These are phyloP conservation scores for Neotoxoptera formosana DNA, from an alignment of 1,140 invertebrate genomes.

Conservation along the genomic window DNA sequence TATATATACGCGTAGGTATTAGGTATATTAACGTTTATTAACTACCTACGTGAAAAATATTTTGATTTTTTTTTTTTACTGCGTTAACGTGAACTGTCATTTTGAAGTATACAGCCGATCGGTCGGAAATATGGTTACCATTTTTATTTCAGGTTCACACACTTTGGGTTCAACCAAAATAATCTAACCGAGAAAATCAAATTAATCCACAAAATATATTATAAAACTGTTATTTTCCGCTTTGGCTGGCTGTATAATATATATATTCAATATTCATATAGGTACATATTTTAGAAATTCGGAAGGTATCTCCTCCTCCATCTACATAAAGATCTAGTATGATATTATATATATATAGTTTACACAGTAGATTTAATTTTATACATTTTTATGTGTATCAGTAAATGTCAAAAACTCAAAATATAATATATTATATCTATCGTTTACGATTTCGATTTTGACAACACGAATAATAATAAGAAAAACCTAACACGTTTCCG, in stretches of 20 bases:
- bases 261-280: too few relatives aligned
- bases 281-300: not conserved
- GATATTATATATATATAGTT: not conserved
- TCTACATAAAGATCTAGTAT: not conserved
- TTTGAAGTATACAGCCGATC: not conserved
- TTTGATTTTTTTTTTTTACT: not conserved
- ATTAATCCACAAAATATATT: not conserved
- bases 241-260: not conserved
- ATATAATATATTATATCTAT: not conserved
- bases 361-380: not conserved
- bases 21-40: not conserved
- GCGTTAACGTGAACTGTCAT: not conserved
- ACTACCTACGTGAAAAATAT: not conserved
- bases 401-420: not conserved
- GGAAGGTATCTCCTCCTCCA: not conserved
- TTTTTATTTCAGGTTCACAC: not conserved
- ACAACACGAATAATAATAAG: not conserved
- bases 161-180: not conserved
- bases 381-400: not conserved
- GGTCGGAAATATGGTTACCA: not conserved
- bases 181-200: not conserved
- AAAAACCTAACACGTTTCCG: not conserved
- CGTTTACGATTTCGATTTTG: not conserved
- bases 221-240: not conserved
- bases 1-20: not conserved